Evolutionary conservation across 2,797 vertebrate genomes (phyloP), one percentile per base, ranked within the genome.

Genomic region (Valencia hispanica): DNA sequence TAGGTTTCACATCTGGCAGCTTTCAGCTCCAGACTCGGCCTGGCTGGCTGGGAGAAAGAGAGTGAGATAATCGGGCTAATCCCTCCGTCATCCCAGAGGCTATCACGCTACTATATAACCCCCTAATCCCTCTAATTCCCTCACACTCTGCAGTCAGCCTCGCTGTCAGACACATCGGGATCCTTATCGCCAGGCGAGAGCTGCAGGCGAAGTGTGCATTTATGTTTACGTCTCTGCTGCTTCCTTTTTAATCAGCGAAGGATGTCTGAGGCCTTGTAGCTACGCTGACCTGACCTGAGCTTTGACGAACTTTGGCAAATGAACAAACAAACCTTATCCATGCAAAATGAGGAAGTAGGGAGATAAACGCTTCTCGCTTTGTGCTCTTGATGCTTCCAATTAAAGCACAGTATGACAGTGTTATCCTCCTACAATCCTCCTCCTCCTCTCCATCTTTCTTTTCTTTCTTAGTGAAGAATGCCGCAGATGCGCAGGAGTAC

Each of bases 121-220:
- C 92, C 91, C 81, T 96, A 96, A 96, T 96, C 94, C 95, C 92
- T 91, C 91, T 94, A 95, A 96, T 95, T 95, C 95, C 94, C 94
- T 92, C 89, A 91, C 93, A 95, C 93, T 94, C 94, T 85, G 91
- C 92, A 91, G 93, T 94, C 94, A 91, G 92, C 87, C 90, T 91
- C 74, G 71, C 94, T 94, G 93, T 94, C 94, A 93, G 92, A 95
- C 91, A 94, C 91, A 92, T 91, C 90, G 88, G 91, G 93, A 95
- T 94, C 92, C 93, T 94, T 93, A 95, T 95, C 93, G 45, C 87
- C 85, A 89, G 88, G 91, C 85, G 77, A 83, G 82, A 84, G 85
- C 87, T 88, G 89, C 84, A 87, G 90, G 87, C 84, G 0, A 73
- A 79, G 34, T 47, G 75, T 68, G 79, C 86, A 73, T 77, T 73